These are phyloP conservation scores for Butorides virescens DNA, from an alignment of 2,113 vertebrate genomes.

Conservation along the genomic window DNA sequence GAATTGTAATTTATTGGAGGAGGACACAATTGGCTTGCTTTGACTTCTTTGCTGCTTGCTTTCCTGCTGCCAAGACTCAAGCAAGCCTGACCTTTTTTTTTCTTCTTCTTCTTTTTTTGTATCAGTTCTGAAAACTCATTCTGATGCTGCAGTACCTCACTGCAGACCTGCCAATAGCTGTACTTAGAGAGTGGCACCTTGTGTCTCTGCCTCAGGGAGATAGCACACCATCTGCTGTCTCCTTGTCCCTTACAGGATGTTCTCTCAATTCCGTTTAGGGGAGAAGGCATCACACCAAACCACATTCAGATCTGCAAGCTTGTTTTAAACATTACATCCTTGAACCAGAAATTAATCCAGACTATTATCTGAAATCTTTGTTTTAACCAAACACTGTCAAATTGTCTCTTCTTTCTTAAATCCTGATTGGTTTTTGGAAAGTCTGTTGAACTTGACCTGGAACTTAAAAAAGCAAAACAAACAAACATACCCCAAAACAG, in stretches of 20 bases:
- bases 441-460: neutral
- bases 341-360: neutral
- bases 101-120: neutral
- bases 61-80: neutral
- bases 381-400: neutral
- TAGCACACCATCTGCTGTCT: slow-evolving; percentile 44
- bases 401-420: neutral
- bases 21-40: neutral
- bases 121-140: neutral
- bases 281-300: neutral
- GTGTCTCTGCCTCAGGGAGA: slow-evolving; percentile 26
- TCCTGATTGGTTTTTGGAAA: neutral
- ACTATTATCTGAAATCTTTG: neutral
- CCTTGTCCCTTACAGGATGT: slow-evolving; percentile 41
- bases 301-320: neutral
- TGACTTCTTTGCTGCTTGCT: neutral
- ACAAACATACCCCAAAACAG: neutral
- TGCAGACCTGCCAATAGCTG: slow-evolving; percentile 26
- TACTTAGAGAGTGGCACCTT: slow-evolving; percentile 32
- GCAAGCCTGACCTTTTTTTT: neutral
- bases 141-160: neutral
- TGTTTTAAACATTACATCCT: neutral
- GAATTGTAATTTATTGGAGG: neutral
- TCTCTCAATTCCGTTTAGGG: neutral
- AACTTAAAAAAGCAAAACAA: neutral